A percentile compares a stretch with the other conserved stretches of the same genome.
These are phyloP conservation scores for Lordiphosa fenestrarum DNA, from an alignment of 2,888 invertebrate species.

Conservation along the genomic window DNA sequence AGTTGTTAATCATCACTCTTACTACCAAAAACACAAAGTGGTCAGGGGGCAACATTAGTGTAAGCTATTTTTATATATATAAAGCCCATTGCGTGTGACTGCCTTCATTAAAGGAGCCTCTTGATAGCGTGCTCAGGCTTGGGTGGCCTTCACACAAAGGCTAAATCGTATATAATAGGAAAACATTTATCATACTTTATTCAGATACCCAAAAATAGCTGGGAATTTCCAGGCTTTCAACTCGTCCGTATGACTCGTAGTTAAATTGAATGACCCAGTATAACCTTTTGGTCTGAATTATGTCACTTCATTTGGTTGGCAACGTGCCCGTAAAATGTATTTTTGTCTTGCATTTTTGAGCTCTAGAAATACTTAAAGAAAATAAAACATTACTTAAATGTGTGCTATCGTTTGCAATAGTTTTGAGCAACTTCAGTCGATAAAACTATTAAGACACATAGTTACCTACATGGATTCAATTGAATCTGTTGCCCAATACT, in stretches of 20 bases:
- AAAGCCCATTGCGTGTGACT: slow-evolving; percentile 1
- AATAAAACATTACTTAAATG: too few species aligned
- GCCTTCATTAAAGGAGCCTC: neutral
- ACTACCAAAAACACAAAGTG: neutral
- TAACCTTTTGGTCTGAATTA: neutral
- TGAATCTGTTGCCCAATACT: too few species aligned
- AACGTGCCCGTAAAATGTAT: slow-evolving; percentile 4
- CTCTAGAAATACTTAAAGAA: neutral
- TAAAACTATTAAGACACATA: too few species aligned
- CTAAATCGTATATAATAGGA: slow-evolving; percentile 10
- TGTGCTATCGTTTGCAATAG: too few species aligned
- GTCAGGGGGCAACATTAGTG: slow-evolving; percentile 1
- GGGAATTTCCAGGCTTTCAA: slow-evolving; percentile 52
- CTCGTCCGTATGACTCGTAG: slow-evolving; percentile 1
- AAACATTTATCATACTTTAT: slow-evolving; percentile 22
- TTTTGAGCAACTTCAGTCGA: too few species aligned
- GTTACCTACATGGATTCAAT: too few species aligned
- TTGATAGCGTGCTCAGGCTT: neutral
- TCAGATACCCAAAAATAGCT: slow-evolving; percentile 34
- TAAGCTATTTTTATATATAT: slow-evolving; percentile 1
- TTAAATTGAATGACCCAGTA: neutral
- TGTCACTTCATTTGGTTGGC: slow-evolving; percentile 5
- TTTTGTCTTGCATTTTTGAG: neutral
- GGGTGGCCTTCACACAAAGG: neutral
- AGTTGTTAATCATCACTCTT: too few species aligned